Evolutionary conservation across 64 coral and sea anemone genomes (phyloP), one percentile per base, ranked within the genome.

Genomic region (Stylophora pistillata): DNA sequence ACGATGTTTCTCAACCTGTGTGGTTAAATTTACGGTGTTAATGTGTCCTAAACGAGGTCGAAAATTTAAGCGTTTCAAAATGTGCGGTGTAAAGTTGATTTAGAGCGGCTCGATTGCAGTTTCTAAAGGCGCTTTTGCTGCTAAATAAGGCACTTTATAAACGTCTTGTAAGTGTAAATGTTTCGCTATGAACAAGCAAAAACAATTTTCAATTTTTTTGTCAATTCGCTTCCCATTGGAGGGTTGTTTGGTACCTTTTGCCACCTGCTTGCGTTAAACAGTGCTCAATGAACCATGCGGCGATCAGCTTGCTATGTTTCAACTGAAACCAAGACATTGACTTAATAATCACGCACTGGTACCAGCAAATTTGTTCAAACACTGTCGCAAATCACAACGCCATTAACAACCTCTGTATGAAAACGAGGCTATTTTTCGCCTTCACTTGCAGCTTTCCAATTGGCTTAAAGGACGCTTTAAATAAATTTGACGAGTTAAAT

Each of bases 231-330:
- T 68, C 7, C 64, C 26, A 25, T 68, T 25, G 23, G 64, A 68
- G 9, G 23, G 61, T 68, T 21, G 23, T 69, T 54, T 68, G 62
- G 18, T 34, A 68, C 21, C 21, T 0, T 68, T 53, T 69, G 58
- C 80, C 80, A 84, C 80, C 80, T 52, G 80, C 62, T n/a, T 41
- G 2, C 6, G 30, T 18, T 25, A 84, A 84, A 84, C 47, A 65
- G 63, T 69, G 62, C 80, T 68, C 80, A 84, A 69, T 84, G 80
- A 84, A 84, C 80, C 80, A 26, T 84, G 33, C 33, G 26, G 53
- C 2, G 33, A 70, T 15, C 77, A 79, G 14, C 77, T n/a, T 47
- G 37, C 37, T 56, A 18, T 28, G n/a, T 78, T 68, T 68, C n/a
- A 68, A n/a, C 64, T 30, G 27, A 59, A 30, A 18, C 25, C 18